Base-by-base conservation (phyloP, 2,113 vertebrate genomes). In the Phrynosoma blainvillii region DNA sequence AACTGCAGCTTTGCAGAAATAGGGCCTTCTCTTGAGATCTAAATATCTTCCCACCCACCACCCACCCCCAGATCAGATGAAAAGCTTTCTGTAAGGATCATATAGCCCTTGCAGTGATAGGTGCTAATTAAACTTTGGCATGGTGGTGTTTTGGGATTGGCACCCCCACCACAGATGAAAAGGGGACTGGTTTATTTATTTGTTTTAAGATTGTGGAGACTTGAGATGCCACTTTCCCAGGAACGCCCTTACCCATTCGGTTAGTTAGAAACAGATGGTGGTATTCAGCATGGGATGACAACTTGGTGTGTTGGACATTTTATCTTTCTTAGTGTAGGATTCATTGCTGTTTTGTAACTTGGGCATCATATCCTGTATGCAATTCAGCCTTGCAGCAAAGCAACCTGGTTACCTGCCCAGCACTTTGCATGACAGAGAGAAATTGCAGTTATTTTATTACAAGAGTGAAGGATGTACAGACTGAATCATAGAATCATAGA, bases 181-280 rank as follows among this genome's bases (percentile, higher is more conserved):
- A 0, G 65, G 59, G 91, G 88, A 3, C n/a, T 27, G 52, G 30
- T 70, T 36, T 18, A 36, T 79, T 71, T 5, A 52, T 86, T 93
- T 74, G 88, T 79, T 91, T 93, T 90, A 91, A 94, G 91, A 59
- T 85, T 1, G 40, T 86, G 40, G 77, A 52, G 84, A 91, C 90
- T 84, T 10, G 88, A 88, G 87, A 89, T 7, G 0, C 78, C 84
- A 23, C 84, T 77, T 94, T 94, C 95, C 94, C 93, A 95, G 93
- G 93, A 91, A 93, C 91, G 92, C 93, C 93, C 92, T 93, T 92
- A 91, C 89, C 84, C 1, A 87, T 90, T 93, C 84, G 0, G 0
- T 40, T 92, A 93, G 93, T 92, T 95, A 86, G 86, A 93, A 94
- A 93, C 93, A 93, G 93, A 92, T 93, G 93, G 90, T 89, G 91